Base-by-base conservation (phyloP, 2,888 invertebrate genomes). In the Chloromyia formosa region DNA sequence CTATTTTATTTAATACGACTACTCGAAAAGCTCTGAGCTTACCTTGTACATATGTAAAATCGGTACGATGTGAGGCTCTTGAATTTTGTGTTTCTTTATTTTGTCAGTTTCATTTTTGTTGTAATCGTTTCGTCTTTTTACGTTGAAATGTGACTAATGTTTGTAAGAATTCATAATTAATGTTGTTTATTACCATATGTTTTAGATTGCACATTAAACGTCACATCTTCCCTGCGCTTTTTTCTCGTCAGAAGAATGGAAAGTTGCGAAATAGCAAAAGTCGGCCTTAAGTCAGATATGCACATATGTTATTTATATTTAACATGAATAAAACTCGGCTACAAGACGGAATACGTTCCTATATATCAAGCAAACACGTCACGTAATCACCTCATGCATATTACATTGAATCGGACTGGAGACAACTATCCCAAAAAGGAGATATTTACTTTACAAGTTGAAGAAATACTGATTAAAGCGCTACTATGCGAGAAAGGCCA, bases 361-460 rank as follows among this genome's bases (percentile, higher is more conserved):
- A n/a, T 16, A 5, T 54, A 54, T 54, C 10, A 54, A 7, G 54
- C 54, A n/a, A 5, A 64, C 64, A 64, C 64, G 54, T 69, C 69
- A 69, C 54, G 69, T 54, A 69, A 69, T 56, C 69, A 54, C 23
- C 69, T 69, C 69, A 69, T 69, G 54, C 69, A 69, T 69, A 54
- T 69, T 45, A 69, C 64, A 69, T 69, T 35, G 58, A 54, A 54
- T 20, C 12, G 16, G 18, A 16, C 16, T 58, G 53, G 69, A 69
- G 27, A 16, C 54, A 69, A 69, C n/a, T 64, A 20, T 7, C 64
- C 45, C 12, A 42, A 69, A 68, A 68, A 53, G 49, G 53, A 49
- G 56, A 18, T 56, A 10, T 27, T 56, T 10, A 69, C 69, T 56
- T 69, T 68, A 49, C 20, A 49, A 68, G 23, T 23, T 68, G 9